phyloP scores from a whole-genome alignment of 1,140 invertebrate genomes.

The Aphaenogaster floridana region DNA sequence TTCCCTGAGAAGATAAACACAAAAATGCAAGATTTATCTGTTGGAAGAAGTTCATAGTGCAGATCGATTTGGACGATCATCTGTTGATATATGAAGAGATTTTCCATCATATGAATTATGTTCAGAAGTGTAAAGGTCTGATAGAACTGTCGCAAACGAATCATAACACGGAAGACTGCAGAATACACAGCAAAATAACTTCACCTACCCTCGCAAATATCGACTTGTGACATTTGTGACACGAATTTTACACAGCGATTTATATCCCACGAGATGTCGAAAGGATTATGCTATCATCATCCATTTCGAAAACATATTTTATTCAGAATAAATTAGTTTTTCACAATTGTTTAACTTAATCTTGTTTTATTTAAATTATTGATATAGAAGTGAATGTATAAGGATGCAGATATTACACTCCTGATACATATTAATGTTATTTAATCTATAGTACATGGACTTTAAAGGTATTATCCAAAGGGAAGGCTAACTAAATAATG shows the following conservation, averaged over 20 bases:
- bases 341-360: not conserved
- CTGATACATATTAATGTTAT: not conserved
- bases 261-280: not conserved
- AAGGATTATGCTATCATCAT: not conserved
- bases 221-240: not conserved
- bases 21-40: not conserved
- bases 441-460: not conserved
- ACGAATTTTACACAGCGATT: not conserved
- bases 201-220: not conserved
- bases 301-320: not conserved
- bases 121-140: not conserved
- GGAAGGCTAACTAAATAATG: no score
- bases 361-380: not conserved
- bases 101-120: not conserved
- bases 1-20: not conserved
- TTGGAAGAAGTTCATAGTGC: not conserved
- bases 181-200: not conserved
- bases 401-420: not conserved
- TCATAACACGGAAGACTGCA: not conserved
- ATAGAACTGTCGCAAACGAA: not conserved
- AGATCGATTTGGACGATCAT: not conserved
- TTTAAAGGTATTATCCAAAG: not conserved
- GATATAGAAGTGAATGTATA: not conserved
- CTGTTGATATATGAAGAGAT: not conserved
- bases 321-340: not conserved